Base-by-base conservation (phyloP, 1,140 invertebrate species). In the Maniola jurtina region DNA sequence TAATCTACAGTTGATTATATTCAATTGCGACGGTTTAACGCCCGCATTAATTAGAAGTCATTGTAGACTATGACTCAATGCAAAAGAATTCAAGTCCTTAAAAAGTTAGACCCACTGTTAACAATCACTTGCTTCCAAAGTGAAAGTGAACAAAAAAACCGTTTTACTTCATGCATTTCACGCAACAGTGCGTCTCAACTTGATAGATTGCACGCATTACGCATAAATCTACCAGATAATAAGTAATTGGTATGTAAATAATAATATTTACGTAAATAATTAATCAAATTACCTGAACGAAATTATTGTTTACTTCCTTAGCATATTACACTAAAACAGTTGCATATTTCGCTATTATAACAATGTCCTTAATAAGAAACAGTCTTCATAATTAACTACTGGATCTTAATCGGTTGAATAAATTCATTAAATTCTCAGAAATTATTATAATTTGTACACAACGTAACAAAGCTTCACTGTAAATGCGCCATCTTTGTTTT, bases 41-140 rank as follows among this genome's bases (percentile, higher is more conserved):
- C 34, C 59, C 52, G 66, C 61, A 67, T 61, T 60, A 64, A 61
- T 61, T 56, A 65, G 54, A 65, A 52, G 62, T 40, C 63, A 61
- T 16, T 61, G 52, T 52, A 40, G 47, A 48, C 15, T 50, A 45
- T 69, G 63, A 70, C 38, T 70, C 68, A 70, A 56, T 61, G 40
- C 40, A 40, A 47, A 70, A 65, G 68, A 70, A 65, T 70, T 58
- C 33, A n/a, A 55, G 34, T 55, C 54, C 54, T 55, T 55, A 35
- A 15, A 55, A 55, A 35, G 54, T 6, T 36, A 35, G 33, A 6
- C 15, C 25, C 7, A 5, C 25, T 11, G 10, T 6, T 48, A 25
- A 52, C 54, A 55, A 35, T 34, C 54, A 55, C 25, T 55, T 25
- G 14, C 1, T 11, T 16, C 9, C 10, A 13, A 55, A 55, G 15